Percentiles rank a stretch among this genome's conserved stretches.
Conservation (phyloP, 2,113 vertebrate genomes). For the Podocnemis expansa region DNA sequence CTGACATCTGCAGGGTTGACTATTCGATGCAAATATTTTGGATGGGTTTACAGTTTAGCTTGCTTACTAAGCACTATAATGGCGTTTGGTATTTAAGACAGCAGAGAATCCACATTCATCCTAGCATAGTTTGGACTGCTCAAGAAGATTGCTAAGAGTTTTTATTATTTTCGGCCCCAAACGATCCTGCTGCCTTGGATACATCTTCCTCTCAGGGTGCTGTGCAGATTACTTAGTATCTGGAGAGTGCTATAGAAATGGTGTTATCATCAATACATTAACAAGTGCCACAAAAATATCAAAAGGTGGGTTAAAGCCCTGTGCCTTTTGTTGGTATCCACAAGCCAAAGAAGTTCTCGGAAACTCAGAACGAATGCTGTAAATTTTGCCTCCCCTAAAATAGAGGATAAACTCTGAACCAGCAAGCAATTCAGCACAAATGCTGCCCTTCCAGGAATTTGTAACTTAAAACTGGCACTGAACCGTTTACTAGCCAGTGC, state of each 20-base stretch:
- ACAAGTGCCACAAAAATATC: background rate
- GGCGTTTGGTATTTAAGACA: background rate
- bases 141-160: background rate
- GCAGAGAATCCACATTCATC: background rate
- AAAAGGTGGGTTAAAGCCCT: background rate
- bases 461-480: background rate
- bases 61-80: background rate
- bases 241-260: background rate
- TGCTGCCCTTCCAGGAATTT: background rate
- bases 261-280: background rate
- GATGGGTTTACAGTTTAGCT: background rate
- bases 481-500: background rate
- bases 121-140: background rate
- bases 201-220: background rate
- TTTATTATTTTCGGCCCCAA: background rate
- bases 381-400: background rate
- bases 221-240: background rate
- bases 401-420: background rate
- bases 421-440: background rate
- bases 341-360: background rate
- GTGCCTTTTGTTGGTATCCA: background rate
- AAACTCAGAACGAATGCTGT: background rate
- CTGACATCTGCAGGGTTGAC: background rate
- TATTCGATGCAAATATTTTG: conserved; percentile 31
- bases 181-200: background rate